phyloP scores from a whole-genome alignment of 2,888 invertebrate genomes.

The Drosophila infuscata region DNA sequence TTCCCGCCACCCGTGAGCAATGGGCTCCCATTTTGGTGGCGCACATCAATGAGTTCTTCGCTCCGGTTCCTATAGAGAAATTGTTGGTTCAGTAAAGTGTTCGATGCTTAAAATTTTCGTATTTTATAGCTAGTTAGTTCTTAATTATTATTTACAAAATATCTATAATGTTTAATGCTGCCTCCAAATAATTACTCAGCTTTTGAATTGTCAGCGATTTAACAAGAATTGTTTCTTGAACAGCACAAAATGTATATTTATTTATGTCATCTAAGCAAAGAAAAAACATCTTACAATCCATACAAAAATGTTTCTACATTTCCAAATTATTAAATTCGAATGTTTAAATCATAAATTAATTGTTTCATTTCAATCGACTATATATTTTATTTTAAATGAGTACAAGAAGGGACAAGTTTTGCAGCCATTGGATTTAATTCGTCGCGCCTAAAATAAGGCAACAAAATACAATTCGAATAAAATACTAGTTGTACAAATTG shows the following conservation, averaged over 20 bases:
- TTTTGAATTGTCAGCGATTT: conserved; percentile 31
- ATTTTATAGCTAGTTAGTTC: conserved; percentile 61
- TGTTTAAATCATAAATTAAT: conserved; percentile 5
- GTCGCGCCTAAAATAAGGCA: conserved; percentile 15
- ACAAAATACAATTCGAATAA: neutral
- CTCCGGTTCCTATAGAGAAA: conserved; percentile 83
- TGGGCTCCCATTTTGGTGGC: conserved; percentile 84
- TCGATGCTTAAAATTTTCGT: conserved; percentile 27
- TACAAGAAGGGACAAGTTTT: conserved; percentile 1
- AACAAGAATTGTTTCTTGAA: conserved; percentile 24
- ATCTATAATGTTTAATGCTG: conserved; percentile 63
- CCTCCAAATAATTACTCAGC: conserved; percentile 67
- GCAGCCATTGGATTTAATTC: neutral
- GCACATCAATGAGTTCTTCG: conserved; percentile 83
- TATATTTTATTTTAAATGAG: no score
- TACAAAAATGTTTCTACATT: conserved; percentile 31
- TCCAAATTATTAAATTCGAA: conserved; percentile 54
- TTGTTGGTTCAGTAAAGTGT: conserved; percentile 72
- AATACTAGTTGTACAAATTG: neutral
- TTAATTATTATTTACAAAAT: conserved; percentile 57
- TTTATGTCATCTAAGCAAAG: conserved; percentile 56
- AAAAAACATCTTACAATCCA: conserved; percentile 10
- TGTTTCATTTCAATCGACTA: conserved; percentile 1
- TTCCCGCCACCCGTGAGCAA: conserved; percentile 85
- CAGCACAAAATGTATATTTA: conserved; percentile 62